Conservation (phyloP, 2,888 invertebrate genomes). For the Drosophila bunnanda region DNA sequence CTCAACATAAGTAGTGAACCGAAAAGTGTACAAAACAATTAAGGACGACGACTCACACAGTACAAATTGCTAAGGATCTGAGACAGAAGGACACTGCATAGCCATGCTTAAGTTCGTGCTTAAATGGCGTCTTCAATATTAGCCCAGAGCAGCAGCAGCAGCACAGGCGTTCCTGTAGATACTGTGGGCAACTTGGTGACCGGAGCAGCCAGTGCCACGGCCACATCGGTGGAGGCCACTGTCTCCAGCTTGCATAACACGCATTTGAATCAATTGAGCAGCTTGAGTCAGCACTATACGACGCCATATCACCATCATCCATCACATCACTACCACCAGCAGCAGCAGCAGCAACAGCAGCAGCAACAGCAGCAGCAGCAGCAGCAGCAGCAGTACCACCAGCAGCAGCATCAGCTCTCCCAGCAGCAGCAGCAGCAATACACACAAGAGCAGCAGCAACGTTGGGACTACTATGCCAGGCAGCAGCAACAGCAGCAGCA, state of each 20-base stretch:
- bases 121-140: constrained; percentile 85
- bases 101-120: constrained; percentile 82
- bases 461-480: constrained; percentile 84
- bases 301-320: constrained; percentile 66
- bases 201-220: constrained; percentile 53
- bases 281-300: constrained; percentile 82
- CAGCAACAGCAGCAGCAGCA: constrained; percentile 59
- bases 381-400: constrained; percentile 67
- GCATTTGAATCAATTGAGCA: constrained; percentile 83
- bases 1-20: constrained; percentile 58
- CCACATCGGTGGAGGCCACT: constrained; percentile 62
- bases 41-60: constrained; percentile 10
- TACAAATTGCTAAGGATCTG: constrained; percentile 47
- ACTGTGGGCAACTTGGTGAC: constrained; percentile 43
- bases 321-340: constrained; percentile 42
- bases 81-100: constrained; percentile 58
- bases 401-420: constrained; percentile 42
- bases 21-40: constrained; percentile 59
- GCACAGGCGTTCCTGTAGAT: constrained; percentile 79
- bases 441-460: constrained; percentile 71
- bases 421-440: constrained; percentile 51
- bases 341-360: constrained; percentile 57
- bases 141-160: constrained; percentile 80
- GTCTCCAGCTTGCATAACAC: constrained; percentile 78
- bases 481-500: constrained; percentile 61